Base-by-base conservation (phyloP, 2,888 invertebrate species). In the Apamea sordens region DNA sequence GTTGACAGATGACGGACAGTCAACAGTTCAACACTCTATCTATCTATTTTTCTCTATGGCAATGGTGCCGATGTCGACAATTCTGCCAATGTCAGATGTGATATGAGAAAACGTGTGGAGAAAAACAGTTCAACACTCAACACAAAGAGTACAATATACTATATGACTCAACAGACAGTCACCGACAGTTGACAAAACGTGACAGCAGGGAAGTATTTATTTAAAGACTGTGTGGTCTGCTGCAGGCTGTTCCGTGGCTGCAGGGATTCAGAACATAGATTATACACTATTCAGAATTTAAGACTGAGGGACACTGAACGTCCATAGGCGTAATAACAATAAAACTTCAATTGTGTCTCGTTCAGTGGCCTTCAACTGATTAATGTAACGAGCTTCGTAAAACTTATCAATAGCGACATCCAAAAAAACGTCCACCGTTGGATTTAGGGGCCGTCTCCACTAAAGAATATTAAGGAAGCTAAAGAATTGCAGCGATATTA, bases 321-420 rank as follows among this genome's bases (percentile, higher is more conserved):
- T 7, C 50, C 50, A 50, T 50, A 11, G 10, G 24, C 10, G 10
- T 56, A 56, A 24, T n/a, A 24, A 53, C 21, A 53, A 53, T 21
- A 24, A 24, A 56, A 56, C 56, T 24, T 24, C 10, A 24, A 8
- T 56, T 56, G 24, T 56, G 53, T 50, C 18, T 50, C 50, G 50
- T 50, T 50, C 18, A 50, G 50, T 56, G 24, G 24, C 56, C 10
- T 21, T 24, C 56, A 56, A 24, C 56, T 3, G 24, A 56, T 36
- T 77, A 65, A n/a, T 53, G n/a, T 75, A 63, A 24, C 75, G 18
- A 68, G 18, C 68, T 18, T 50, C 50, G 75, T 68, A 59, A 68
- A 78, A 24, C 24, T 28, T 53, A 70, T 36, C 24, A 18, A 13
- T 24, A 13, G 10, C 24, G 41, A 41, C 41, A 10, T 56, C 24